Conservation (phyloP, 2,888 invertebrate genomes). For the Phortica magna region DNA sequence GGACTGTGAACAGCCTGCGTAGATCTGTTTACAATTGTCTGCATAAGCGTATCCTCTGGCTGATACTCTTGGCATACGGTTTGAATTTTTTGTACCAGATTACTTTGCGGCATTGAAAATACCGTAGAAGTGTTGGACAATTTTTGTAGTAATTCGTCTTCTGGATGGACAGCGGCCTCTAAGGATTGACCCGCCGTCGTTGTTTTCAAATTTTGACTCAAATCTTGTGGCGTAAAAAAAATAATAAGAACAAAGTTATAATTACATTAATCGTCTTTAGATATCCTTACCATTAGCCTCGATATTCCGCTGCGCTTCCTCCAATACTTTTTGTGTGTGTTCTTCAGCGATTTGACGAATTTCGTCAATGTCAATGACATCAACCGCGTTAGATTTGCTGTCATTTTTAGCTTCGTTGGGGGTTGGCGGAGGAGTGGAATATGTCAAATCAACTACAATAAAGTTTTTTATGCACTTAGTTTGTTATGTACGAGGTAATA, state of each 20-base stretch:
- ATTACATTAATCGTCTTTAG: background rate
- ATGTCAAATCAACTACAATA: background rate
- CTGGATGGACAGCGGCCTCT: background rate
- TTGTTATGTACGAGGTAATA: background rate
- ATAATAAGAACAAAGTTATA: background rate
- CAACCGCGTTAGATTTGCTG: background rate
- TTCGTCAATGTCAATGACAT: conserved; percentile 40
- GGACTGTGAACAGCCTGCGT: background rate
- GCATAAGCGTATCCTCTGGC: background rate
- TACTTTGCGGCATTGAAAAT: background rate
- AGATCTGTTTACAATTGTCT: conserved; percentile 18
- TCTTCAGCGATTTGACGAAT: conserved; percentile 51
- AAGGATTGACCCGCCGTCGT: conserved; percentile 20
- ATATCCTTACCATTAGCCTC: conserved; percentile 50
- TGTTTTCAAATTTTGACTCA: background rate
- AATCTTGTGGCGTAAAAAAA: conserved; percentile 27
- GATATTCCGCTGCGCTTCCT: conserved; percentile 50
- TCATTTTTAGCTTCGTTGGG: conserved; percentile 44
- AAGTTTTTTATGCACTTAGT: background rate
- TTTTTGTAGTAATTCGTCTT: background rate
- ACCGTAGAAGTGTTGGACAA: background rate
- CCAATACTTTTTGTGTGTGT: conserved; percentile 49
- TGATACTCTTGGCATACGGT: background rate
- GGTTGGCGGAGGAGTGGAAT: conserved; percentile 51
- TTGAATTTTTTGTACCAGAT: background rate